phyloP scores from a whole-genome alignment of 2,888 invertebrate species.

The Gymnosoma rotundatum region DNA sequence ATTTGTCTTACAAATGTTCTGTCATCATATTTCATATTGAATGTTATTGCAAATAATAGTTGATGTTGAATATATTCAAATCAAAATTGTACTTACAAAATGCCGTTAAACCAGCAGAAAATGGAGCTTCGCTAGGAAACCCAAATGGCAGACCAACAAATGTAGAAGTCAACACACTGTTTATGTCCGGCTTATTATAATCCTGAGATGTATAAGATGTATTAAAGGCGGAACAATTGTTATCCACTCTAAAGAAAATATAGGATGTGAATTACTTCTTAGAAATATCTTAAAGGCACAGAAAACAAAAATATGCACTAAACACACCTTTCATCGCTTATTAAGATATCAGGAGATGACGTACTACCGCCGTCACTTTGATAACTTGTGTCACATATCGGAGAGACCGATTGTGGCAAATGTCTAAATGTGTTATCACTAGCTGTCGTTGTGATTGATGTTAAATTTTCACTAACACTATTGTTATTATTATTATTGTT shows the following conservation, averaged over 20 bases:
- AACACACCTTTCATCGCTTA: conserved; percentile 79
- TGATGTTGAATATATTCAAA: not conserved
- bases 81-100: conserved; percentile 79
- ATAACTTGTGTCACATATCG: conserved; percentile 76
- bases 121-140: conserved; percentile 78
- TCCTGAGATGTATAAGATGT: conserved; percentile 60
- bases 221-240: conserved; percentile 64
- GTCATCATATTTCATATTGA: too few relatives aligned
- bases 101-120: conserved; percentile 81
- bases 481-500: conserved; percentile 12
- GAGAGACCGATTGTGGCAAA: conserved; percentile 54
- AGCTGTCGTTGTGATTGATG: conserved; percentile 11
- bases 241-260: conserved; percentile 64
- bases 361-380: conserved; percentile 80
- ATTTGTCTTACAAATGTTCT: too few relatives aligned
- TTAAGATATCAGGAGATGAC: conserved; percentile 80
- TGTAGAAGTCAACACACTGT: conserved; percentile 68
- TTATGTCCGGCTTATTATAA: conserved; percentile 69
- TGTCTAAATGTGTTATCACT: conserved; percentile 34
- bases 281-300: not conserved
- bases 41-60: too few relatives aligned
- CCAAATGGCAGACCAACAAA: conserved; percentile 75
- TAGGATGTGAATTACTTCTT: conserved; percentile 16
- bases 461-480: conserved; percentile 29
- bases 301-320: conserved; percentile 6